phyloP scores from a whole-genome alignment of 2,888 invertebrate species.

The Sinopyrophorus schimmeli region DNA sequence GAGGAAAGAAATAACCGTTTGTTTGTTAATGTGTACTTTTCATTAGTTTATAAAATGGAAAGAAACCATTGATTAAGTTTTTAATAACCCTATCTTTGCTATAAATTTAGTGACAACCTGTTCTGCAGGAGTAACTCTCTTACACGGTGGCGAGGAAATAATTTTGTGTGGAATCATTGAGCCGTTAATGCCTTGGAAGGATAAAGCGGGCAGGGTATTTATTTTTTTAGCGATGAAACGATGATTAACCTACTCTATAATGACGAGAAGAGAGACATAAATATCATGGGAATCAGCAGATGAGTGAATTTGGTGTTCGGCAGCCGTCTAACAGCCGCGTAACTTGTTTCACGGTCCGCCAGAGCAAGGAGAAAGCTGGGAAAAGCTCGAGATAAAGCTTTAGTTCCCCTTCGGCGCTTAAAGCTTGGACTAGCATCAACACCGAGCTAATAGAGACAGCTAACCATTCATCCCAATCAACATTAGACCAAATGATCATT shows the following conservation, averaged over 20 bases:
- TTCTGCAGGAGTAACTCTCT: slow-evolving; percentile 9
- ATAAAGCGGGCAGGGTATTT: slow-evolving; percentile 12
- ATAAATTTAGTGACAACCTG: slow-evolving; percentile 16
- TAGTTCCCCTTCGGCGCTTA: slow-evolving; percentile 33
- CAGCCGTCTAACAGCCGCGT: slow-evolving; percentile 46
- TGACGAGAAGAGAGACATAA: slow-evolving; percentile 26
- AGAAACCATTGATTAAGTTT: no score
- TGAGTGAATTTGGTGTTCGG: slow-evolving; percentile 42
- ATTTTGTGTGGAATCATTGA: slow-evolving; percentile 20
- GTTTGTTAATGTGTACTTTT: no score
- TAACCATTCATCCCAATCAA: slow-evolving; percentile 50
- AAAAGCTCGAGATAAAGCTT: slow-evolving; percentile 46
- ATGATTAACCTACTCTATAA: slow-evolving; percentile 27
- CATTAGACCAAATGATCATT: slow-evolving; percentile 50
- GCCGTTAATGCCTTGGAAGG: slow-evolving; percentile 17
- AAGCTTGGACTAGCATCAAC: slow-evolving; percentile 44
- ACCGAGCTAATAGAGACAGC: slow-evolving; percentile 47
- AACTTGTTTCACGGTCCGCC: slow-evolving; percentile 49
- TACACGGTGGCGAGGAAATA: slow-evolving; percentile 14
- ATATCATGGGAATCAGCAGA: slow-evolving; percentile 43
- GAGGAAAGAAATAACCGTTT: no score
- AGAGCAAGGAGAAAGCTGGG: slow-evolving; percentile 46
- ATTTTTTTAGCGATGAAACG: slow-evolving; percentile 23
- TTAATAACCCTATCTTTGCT: no score
- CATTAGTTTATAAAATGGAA: no score